phyloP scores from a whole-genome alignment of 2,113 vertebrate species.

The Microcebus lehilahytsara region DNA sequence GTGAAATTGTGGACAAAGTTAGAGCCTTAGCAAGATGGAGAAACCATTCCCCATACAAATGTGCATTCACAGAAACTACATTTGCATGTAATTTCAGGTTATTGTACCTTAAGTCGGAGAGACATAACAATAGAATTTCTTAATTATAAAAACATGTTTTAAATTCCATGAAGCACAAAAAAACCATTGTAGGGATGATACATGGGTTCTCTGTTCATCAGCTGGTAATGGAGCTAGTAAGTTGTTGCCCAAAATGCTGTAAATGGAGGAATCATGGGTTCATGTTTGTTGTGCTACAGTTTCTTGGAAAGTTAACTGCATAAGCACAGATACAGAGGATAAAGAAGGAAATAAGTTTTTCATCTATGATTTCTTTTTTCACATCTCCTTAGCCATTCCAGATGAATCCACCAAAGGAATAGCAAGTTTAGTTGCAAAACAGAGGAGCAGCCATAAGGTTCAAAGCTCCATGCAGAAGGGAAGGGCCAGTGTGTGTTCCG shows the following conservation, averaged over 20 bases:
- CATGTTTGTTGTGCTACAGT: not conserved
- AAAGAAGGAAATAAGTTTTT: not conserved
- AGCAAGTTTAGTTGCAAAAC: constrained; percentile 88
- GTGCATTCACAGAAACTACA: not conserved
- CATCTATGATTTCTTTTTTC: not conserved
- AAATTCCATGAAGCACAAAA: not conserved
- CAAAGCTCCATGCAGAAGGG: not conserved
- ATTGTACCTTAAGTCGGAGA: not conserved
- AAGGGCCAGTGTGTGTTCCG: not conserved
- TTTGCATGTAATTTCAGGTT: not conserved
- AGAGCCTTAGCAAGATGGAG: not conserved
- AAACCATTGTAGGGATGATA: not conserved
- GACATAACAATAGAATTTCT: not conserved
- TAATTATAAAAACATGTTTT: not conserved
- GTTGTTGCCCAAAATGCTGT: not conserved
- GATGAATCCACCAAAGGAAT: constrained; percentile 89
- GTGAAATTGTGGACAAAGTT: not conserved
- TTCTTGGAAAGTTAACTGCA: not conserved
- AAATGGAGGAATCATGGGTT: not conserved
- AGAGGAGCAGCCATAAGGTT: constrained; percentile 77
- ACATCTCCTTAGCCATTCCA: constrained; percentile 83
- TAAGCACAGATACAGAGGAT: not conserved
- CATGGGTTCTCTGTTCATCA: not conserved
- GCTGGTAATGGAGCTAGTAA: not conserved
- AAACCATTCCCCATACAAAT: not conserved